Evolutionary conservation across 2,888 invertebrate species (phyloP), one percentile per base, ranked within the genome.

Genomic region (Therioaphis trifolii): DNA sequence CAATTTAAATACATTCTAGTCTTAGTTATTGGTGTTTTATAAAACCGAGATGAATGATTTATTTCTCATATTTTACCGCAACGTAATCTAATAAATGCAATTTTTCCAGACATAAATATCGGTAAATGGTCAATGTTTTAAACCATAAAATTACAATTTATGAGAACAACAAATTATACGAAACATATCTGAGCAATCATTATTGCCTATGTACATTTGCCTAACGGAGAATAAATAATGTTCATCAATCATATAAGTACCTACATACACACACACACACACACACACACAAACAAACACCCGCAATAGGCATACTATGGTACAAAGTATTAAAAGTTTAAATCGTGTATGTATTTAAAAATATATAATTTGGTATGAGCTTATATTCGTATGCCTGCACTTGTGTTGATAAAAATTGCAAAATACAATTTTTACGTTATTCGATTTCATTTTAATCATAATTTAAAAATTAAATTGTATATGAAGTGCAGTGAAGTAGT

Each of bases 41-140:
- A 68, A 40, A 40, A 68, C 66, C 66, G 21, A 46, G 29, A 49
- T 21, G n/a, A 21, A 24, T 78, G 78, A 78, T 78, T 68, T 78
- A 78, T 78, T 52, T 66, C 49, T 66, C 52, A 27, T 52, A 58
- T 78, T 55, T 68, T 24, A 55, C 40, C 52, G 14, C 52, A 68
- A 24, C 52, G 40, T 52, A 52, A 52, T 77, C 66, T 49, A 40
- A 68, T 78, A 52, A 68, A 78, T 68, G 66, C 35, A 68, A 68
- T 40, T 58, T 40, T 78, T 49, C 21, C 11, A 46, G 52, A 68
- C 78, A 78, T 78, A 68, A 78, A 68, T 55, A 52, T 68, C 27
- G 68, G 52, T 35, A 52, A 68, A 40, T 68, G 46, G 24, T 63
- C 66, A 21, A 46, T 77, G 52, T 66, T 77, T 77, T 49, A 68